A percentile compares a stretch with the other conserved stretches of the same genome.
Conservation (phyloP, 2,888 invertebrate genomes). For the Byasa hedistus region DNA sequence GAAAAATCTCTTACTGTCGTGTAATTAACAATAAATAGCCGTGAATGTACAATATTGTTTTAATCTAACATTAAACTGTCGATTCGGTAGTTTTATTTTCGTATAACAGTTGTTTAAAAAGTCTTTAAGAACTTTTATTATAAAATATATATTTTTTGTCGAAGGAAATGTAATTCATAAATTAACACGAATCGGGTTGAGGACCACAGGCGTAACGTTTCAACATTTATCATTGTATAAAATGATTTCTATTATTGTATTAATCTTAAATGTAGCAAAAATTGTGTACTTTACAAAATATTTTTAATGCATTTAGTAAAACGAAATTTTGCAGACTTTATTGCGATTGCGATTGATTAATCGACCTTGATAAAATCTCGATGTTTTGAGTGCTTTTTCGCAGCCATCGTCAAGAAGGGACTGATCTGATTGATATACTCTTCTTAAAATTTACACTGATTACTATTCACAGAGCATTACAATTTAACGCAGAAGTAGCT, state of each 20-base stretch:
- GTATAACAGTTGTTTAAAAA: background rate
- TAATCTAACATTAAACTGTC: background rate
- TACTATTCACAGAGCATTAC: no score
- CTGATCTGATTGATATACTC: no score
- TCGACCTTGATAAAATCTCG: no score
- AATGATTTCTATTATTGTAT: slow-evolving; percentile 1
- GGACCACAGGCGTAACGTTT: background rate
- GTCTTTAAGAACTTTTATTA: background rate
- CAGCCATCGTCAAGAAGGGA: no score
- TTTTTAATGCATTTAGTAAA: slow-evolving; percentile 7
- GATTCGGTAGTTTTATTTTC: background rate
- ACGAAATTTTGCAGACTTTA: background rate
- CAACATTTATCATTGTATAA: slow-evolving; percentile 5
- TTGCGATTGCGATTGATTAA: no score
- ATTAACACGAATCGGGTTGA: background rate
- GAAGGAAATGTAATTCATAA: background rate
- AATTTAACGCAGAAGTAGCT: no score
- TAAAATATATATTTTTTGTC: background rate
- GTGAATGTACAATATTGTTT: background rate
- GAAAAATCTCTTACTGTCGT: background rate
- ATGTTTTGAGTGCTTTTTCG: no score
- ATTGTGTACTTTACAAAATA: slow-evolving; percentile 25
- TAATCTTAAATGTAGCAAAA: slow-evolving; percentile 20
- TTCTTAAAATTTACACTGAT: no score
- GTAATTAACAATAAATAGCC: background rate